Evolutionary conservation across 2,888 invertebrate species (phyloP).

Genomic region (Thecocarcelia acutangulata): DNA sequence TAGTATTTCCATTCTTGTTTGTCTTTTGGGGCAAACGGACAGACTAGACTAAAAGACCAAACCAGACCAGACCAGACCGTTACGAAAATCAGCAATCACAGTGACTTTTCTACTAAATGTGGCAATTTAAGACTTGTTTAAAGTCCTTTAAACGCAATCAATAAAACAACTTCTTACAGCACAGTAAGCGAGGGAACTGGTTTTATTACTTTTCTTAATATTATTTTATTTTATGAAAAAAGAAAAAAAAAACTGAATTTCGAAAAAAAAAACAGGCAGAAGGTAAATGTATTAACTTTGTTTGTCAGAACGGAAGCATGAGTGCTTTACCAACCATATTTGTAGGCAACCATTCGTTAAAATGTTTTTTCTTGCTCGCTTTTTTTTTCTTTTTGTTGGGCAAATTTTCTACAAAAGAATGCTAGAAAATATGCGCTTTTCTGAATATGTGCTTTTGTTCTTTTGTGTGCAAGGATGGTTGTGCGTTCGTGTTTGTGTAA

Average conservation of each 20-base stretch:
- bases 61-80: background rate
- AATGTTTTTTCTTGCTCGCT: background rate
- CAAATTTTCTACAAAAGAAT: conserved; percentile 35
- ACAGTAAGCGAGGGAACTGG: background rate
- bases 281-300: conserved; percentile 8
- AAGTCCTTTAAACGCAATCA: conserved; percentile 62
- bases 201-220: background rate
- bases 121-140: conserved; percentile 68
- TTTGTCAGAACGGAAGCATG: conserved; percentile 36
- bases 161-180: conserved; percentile 44
- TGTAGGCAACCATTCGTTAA: conserved; percentile 56
- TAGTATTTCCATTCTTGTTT: conserved; percentile 50
- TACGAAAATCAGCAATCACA: conserved; percentile 62
- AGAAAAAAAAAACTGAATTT: conserved; percentile 5
- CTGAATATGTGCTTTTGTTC: background rate
- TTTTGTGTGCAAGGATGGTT: background rate
- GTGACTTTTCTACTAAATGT: conserved; percentile 62
- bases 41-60: conserved; percentile 18
- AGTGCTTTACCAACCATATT: conserved; percentile 51
- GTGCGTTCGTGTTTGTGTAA: conserved; percentile 18
- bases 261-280: background rate
- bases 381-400: conserved; percentile 20
- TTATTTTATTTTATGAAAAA: conserved; percentile 10
- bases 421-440: background rate
- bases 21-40: conserved; percentile 42